Base-by-base conservation (phyloP, 2,888 invertebrate species). In the Thereva unica region DNA sequence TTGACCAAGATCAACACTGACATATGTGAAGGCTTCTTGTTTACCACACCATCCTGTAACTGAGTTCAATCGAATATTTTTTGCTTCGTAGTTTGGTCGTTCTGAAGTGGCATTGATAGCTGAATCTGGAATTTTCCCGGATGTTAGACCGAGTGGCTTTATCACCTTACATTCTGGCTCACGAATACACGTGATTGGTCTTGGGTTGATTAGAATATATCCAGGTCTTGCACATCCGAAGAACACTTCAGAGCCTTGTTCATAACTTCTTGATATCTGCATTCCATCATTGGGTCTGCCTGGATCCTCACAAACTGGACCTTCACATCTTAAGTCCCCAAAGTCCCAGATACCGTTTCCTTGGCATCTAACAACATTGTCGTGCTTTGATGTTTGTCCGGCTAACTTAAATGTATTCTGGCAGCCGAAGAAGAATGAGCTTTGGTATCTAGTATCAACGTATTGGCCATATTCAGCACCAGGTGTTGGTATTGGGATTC, bases 31-130 rank as follows among this genome's bases (percentile, higher is more conserved):
- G 0, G 95, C 92, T 82, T 97, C 97, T 82, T 93, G 92, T 75
- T 95, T 95, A n/a, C 94, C 94, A 80, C 95, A 95, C 95, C 95
- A 96, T 12, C 95, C 95, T 53, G 95, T 95, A 3, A 94, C 95
- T 0, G 95, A 95, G 77, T 94, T 95, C 42, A 96, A 82, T 40
- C 95, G 85, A 8, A 95, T 89, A 76, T 95, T 94, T 77, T 84
- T 89, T 0, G 94, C 93, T 84, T 95, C 94, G 77, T 95, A 95
- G 76, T 95, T 95, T 35, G 93, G 93, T 75, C 93, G 84, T 81
- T 95, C 95, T 8, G 95, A 95, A 0, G 96, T 96, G 0, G 95
- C 95, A 77, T 96, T 97, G 64, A 97, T 96, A 1, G 96, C 95
- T 1, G 93, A 91, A 77, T 97, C 96, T 0, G 96, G 96, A 72